phyloP scores from a whole-genome alignment of 2,888 invertebrate genomes.

The Troides oblongomaculatus region DNA sequence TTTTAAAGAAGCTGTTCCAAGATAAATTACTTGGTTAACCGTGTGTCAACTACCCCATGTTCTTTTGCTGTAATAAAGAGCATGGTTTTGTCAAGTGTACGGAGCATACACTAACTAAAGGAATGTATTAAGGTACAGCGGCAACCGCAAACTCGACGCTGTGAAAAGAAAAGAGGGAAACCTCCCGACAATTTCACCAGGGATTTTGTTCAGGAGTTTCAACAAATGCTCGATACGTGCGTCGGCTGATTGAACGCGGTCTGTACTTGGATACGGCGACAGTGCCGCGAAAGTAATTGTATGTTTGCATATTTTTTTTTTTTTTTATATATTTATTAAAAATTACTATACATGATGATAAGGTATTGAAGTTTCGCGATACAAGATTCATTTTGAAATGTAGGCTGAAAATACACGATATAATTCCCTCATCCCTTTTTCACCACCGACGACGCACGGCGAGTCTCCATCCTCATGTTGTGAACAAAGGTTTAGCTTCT shows the following conservation, averaged over 20 bases:
- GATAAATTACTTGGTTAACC: too few relatives aligned
- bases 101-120: background rate
- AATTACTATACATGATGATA: too few relatives aligned
- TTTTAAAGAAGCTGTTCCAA: too few relatives aligned
- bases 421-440: too few relatives aligned
- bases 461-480: too few relatives aligned
- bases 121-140: slow-evolving; percentile 17
- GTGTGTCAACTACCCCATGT: too few relatives aligned
- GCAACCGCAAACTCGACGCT: background rate
- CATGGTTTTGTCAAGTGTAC: background rate
- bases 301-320: background rate
- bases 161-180: slow-evolving; percentile 20
- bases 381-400: too few relatives aligned
- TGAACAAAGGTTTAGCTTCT: too few relatives aligned
- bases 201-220: slow-evolving; percentile 21
- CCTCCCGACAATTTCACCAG: slow-evolving; percentile 23
- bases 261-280: slow-evolving; percentile 6
- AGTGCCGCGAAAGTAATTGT: background rate
- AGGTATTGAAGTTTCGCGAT: too few relatives aligned
- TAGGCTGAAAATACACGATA: too few relatives aligned
- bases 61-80: too few relatives aligned
- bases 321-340: background rate
- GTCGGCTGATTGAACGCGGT: slow-evolving; percentile 2
- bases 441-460: too few relatives aligned
- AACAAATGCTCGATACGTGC: slow-evolving; percentile 25